Percentiles rank a stretch among this genome's conserved stretches.
Conservation (phyloP, 1,140 invertebrate species). For the Oryctes rhinoceros region DNA sequence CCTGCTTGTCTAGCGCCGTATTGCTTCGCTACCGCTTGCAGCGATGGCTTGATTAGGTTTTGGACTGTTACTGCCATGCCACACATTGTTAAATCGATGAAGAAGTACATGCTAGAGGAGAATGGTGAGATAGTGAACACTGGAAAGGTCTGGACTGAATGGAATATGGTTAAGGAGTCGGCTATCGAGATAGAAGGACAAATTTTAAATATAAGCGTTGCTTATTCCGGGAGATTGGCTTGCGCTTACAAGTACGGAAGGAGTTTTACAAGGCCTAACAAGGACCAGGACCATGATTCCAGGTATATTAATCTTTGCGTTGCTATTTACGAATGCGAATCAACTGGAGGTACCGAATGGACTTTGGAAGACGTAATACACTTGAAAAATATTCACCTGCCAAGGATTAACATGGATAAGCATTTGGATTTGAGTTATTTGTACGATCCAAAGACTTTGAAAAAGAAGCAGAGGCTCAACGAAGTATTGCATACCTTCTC, state of each 20-base stretch:
- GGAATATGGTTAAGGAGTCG: constrained; percentile 68
- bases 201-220: constrained; percentile 93
- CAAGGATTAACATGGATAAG: constrained; percentile 79
- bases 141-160: constrained; percentile 59
- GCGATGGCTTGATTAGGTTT: constrained; percentile 79
- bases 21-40: constrained; percentile 92
- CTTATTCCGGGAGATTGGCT: constrained; percentile 95
- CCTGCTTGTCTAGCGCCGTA: constrained; percentile 97
- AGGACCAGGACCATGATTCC: constrained; percentile 76
- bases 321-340: constrained; percentile 99
- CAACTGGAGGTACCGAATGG: constrained; percentile 97
- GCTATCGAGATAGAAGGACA: constrained; percentile 81
- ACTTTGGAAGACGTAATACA: constrained; percentile 97
- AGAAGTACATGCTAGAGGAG: constrained; percentile 54
- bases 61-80: constrained; percentile 58
- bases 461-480: constrained; percentile 79
- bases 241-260: constrained; percentile 94
- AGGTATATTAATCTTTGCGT: constrained; percentile 93
- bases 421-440: constrained; percentile 85
- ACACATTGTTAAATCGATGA: constrained; percentile 50
- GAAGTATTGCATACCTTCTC: constrained; percentile 72
- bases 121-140: constrained; percentile 66
- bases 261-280: constrained; percentile 82
- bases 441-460: constrained; percentile 81
- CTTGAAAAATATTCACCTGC: constrained; percentile 86